Conservation (phyloP, 92 coral and sea anemone species). For the Nematostella vectensis region DNA sequence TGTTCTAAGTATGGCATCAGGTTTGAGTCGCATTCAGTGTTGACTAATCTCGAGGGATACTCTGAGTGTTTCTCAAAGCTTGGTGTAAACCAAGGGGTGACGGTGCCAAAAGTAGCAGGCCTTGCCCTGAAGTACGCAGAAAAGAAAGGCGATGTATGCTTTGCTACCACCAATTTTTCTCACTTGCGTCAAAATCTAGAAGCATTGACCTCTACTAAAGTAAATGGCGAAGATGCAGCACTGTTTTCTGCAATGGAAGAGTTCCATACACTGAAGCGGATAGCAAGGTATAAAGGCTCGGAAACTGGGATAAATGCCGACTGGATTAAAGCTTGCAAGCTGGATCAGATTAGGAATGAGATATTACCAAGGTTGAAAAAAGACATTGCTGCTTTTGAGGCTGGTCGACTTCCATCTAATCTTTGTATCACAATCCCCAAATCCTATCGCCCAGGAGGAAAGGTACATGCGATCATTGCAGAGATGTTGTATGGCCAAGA, state of each 20-base stretch:
- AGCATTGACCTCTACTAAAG: slow-evolving; percentile 10
- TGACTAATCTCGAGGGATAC: slow-evolving; percentile 38
- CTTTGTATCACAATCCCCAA: slow-evolving; percentile 42
- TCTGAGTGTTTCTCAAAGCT: slow-evolving; percentile 21
- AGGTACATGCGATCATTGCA: slow-evolving; percentile 28
- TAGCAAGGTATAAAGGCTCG: slow-evolving; percentile 45
- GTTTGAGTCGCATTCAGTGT: slow-evolving; percentile 47
- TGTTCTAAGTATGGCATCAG: slow-evolving; percentile 40
- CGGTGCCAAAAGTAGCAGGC: slow-evolving; percentile 21
- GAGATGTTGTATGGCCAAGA: slow-evolving; percentile 45
- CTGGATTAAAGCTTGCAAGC: slow-evolving; percentile 33
- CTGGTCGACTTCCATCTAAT: slow-evolving; percentile 29
- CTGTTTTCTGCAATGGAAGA: slow-evolving; percentile 33
- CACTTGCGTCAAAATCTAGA: slow-evolving; percentile 32
- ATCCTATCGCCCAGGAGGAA: slow-evolving; percentile 29
- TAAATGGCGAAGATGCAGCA: slow-evolving; percentile 13
- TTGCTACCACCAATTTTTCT: slow-evolving; percentile 34
- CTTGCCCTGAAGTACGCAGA: slow-evolving; percentile 36
- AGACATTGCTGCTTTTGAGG: slow-evolving; percentile 37
- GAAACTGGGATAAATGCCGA: slow-evolving; percentile 26
- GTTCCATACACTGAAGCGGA: slow-evolving; percentile 28
- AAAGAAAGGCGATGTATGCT: slow-evolving; percentile 43
- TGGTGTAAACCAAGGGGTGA: slow-evolving; percentile 8
- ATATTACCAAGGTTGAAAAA: slow-evolving; percentile 40
- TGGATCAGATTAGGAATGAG: slow-evolving; percentile 36